Conservation (phyloP, 1,140 invertebrate genomes). For the Ceratina australensis region DNA sequence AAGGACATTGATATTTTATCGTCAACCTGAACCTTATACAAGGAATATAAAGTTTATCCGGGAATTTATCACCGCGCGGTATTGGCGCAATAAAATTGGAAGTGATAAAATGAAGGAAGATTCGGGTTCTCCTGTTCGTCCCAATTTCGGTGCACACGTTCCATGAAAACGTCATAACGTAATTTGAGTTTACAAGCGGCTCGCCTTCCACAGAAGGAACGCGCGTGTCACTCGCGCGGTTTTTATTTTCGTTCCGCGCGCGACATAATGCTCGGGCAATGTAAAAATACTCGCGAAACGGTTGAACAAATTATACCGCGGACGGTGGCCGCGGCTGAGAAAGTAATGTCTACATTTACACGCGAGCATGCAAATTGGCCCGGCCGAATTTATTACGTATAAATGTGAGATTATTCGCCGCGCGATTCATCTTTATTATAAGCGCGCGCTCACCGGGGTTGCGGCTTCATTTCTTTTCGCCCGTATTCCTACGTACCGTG, state of each 20-base stretch:
- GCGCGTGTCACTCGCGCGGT: background rate
- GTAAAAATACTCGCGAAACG: constrained; percentile 7
- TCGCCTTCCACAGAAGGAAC: background rate
- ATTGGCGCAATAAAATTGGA: background rate
- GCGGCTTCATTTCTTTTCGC: constrained; percentile 56
- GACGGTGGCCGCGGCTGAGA: constrained; percentile 3
- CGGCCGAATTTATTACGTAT: constrained; percentile 58
- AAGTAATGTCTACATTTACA: constrained; percentile 42
- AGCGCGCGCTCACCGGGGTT: constrained; percentile 16
- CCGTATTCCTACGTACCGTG: constrained; percentile 38
- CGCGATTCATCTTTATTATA: constrained; percentile 63
- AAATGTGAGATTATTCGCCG: constrained; percentile 61
- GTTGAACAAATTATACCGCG: constrained; percentile 38
- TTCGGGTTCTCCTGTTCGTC: background rate
- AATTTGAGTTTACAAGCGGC: background rate
- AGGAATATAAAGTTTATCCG: background rate
- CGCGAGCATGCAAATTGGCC: constrained; percentile 57
- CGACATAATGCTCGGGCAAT: background rate
- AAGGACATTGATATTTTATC: too few species aligned
- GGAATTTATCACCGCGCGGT: background rate
- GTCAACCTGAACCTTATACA: too few species aligned
- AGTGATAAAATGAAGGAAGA: background rate
- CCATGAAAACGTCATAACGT: constrained; percentile 30
- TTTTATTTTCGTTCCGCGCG: background rate
- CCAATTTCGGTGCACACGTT: background rate